Evolutionary conservation across 1,140 invertebrate genomes (phyloP).

Genomic region (Drosophila mojavensis): DNA sequence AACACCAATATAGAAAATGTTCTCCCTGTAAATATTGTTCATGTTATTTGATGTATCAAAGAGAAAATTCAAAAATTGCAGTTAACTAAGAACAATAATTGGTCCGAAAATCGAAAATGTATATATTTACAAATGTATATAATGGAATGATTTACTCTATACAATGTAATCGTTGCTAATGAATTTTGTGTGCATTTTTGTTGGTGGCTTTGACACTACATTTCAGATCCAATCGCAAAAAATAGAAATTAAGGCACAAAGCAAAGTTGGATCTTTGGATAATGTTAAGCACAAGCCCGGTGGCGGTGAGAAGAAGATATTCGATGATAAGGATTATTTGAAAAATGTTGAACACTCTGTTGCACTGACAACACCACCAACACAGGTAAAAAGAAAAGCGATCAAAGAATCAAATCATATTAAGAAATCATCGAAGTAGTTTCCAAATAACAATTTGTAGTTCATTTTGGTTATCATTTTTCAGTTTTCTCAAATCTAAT

Average conservation of each 20-base stretch:
- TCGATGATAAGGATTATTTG: conserved; percentile 97
- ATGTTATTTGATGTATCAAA: conserved; percentile 32
- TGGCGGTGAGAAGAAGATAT: conserved; percentile 96
- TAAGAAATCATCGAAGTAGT: conserved; percentile 5
- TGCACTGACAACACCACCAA: conserved; percentile 83
- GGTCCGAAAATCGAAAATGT: conserved; percentile 41
- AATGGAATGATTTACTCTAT: conserved; percentile 15
- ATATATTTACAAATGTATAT: conserved; percentile 27
- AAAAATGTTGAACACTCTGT: conserved; percentile 85
- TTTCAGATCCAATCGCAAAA: conserved; percentile 94
- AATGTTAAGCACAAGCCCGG: conserved; percentile 97
- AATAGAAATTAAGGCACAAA: conserved; percentile 93
- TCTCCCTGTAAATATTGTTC: conserved; percentile 41
- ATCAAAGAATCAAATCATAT: background rate
- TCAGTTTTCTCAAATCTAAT: conserved; percentile 36
- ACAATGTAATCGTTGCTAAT: conserved; percentile 56
- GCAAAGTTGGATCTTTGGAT: conserved; percentile 95
- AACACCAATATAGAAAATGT: conserved; percentile 37
- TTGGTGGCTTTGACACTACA: conserved; percentile 68
- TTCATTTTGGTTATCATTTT: background rate
- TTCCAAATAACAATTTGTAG: background rate
- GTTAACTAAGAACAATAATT: conserved; percentile 51
- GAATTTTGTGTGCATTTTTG: conserved; percentile 72
- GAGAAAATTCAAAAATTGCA: conserved; percentile 60
- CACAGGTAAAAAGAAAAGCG: conserved; percentile 77